Percentiles rank a stretch among this genome's conserved stretches.
Conservation (phyloP, 2,797 vertebrate genomes). For the Coilia nasus region DNA sequence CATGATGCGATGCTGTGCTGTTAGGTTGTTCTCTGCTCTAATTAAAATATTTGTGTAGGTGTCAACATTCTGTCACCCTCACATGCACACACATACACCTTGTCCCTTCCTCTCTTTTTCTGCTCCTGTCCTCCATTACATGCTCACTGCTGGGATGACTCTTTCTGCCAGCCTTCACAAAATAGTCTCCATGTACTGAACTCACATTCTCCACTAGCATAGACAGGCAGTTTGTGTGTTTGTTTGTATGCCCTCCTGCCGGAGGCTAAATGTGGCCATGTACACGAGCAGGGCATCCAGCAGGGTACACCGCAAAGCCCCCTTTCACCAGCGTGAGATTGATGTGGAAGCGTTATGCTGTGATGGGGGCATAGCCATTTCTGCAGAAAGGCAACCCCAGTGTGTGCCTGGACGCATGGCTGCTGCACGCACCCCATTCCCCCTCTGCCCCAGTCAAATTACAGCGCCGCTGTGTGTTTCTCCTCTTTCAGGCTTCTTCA, state of each 20-base stretch:
- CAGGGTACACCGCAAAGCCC: background rate
- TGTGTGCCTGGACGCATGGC: background rate
- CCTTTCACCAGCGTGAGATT: background rate
- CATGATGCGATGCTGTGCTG: background rate
- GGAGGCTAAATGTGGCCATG: background rate
- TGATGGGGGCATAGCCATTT: background rate
- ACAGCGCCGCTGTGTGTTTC: conserved; percentile 22
- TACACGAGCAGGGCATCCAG: background rate
- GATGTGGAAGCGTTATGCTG: background rate
- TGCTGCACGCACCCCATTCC: background rate
- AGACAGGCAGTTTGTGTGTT: background rate
- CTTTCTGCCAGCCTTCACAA: conserved; percentile 37
- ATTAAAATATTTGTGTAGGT: too few species aligned
- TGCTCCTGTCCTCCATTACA: conserved; percentile 87
- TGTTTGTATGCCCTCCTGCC: background rate
- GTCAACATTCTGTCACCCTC: too few species aligned
- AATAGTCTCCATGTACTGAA: conserved; percentile 29
- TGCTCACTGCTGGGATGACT: conserved; percentile 63
- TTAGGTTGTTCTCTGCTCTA: too few species aligned
- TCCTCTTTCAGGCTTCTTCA: conserved; percentile 19
- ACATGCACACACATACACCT: too few species aligned
- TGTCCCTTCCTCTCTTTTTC: conserved; percentile 62
- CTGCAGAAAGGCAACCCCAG: too few species aligned
- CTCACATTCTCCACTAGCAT: background rate
- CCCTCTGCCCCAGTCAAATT: conserved; percentile 10